Base-by-base conservation (phyloP, 2,888 invertebrate species). In the Diarsia rubi region DNA sequence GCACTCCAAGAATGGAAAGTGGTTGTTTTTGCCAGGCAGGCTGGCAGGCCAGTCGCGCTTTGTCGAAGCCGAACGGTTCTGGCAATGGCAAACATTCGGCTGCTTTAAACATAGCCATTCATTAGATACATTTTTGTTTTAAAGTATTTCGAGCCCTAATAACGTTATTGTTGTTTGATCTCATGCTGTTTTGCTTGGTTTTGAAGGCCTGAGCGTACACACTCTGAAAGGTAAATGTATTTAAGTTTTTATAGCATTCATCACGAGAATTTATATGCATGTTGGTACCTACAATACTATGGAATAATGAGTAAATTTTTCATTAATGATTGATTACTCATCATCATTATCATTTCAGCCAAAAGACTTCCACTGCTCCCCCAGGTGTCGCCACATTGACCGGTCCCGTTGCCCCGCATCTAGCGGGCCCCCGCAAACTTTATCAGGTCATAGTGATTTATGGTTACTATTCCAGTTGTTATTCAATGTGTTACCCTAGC, bases 61-160 rank as follows among this genome's bases (percentile, higher is more conserved):
- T 95, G 94, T 93, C 88, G 82, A 83, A 87, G 91, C 94, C 94
- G 95, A 93, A 92, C 88, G 89, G 91, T 91, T 92, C 91, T 85
- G 91, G 86, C 90, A 86, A 93, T 91, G 91, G 88, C 91, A 93
- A 93, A 92, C 91, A 93, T 95, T 92, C 89, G 88, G 85, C 88
- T 87, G 90, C 88, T 89, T 89, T 88, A 84, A 90, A 89, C 88
- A 92, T 89, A 90, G 90, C 88, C 89, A 90, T 91, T 91, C 89
- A 90, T 90, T 93, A 91, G 89, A 87, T 88, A 90, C 89, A 91
- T 92, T 92, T 91, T 93, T 91, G 89, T 90, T 90, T 89, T 85
- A 85, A 88, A 87, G 87, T 91, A 91, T 91, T 89, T 89, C 81
- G 75, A 86, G 84, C 81, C 83, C 87, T 87, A 88, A 88, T 88